phyloP scores from a whole-genome alignment of 1,140 invertebrate genomes.

The Drosophila simulans region DNA sequence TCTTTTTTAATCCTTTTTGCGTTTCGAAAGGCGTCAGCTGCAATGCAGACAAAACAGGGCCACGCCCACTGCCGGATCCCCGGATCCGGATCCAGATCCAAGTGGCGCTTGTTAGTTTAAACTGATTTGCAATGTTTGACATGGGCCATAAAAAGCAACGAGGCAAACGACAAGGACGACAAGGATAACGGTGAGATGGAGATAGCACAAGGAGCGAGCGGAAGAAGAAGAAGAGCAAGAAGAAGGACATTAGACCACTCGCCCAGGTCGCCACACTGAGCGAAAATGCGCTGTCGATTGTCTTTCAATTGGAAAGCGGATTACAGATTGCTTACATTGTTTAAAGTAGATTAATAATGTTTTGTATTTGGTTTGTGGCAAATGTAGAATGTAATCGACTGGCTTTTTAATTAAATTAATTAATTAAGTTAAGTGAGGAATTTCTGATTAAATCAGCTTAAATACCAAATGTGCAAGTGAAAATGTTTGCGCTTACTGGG shows the following conservation, averaged over 20 bases:
- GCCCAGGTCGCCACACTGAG: slow-evolving; percentile 45
- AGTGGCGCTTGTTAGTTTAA: slow-evolving; percentile 73
- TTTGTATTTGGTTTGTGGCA: too few species aligned
- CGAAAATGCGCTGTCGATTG: neutral
- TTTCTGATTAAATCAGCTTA: neutral
- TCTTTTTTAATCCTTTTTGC: slow-evolving; percentile 51
- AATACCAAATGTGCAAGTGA: too few species aligned
- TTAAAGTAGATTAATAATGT: too few species aligned
- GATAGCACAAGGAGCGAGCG: slow-evolving; percentile 41
- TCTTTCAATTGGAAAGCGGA: neutral
- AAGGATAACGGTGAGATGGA: slow-evolving; percentile 52
- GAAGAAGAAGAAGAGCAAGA: slow-evolving; percentile 5
- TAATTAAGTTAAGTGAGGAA: neutral
- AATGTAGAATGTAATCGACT: neutral
- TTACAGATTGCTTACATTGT: too few species aligned
- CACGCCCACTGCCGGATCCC: slow-evolving; percentile 35
- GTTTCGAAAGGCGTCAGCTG: slow-evolving; percentile 52
- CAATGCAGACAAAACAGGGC: slow-evolving; percentile 55
- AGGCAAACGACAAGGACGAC: slow-evolving; percentile 46
- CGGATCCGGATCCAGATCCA: slow-evolving; percentile 11
- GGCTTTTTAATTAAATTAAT: neutral
- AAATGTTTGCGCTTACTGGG: neutral
- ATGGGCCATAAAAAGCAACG: slow-evolving; percentile 80
- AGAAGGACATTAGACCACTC: slow-evolving; percentile 38
- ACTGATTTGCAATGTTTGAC: slow-evolving; percentile 83